Evolutionary conservation across 2,113 vertebrate species (phyloP), one percentile per base, ranked within the genome.

Genomic region (Triplophysa siluroides): DNA sequence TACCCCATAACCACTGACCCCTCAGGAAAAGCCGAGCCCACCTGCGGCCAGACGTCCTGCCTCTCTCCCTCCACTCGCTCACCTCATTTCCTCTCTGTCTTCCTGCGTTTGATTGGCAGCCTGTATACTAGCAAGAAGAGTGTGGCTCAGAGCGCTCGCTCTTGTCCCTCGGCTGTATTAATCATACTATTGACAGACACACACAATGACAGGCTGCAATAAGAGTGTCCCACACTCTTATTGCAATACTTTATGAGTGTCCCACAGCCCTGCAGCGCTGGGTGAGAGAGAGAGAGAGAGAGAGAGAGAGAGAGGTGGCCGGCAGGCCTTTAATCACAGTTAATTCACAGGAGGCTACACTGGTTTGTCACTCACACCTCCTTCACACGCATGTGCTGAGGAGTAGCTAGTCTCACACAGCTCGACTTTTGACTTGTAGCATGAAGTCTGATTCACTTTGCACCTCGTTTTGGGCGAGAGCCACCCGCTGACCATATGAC

Each of bases 281-380:
- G 33, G 56, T 63, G 58, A 64, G n/a, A 33, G 54, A 64, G 6
- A 54, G 58, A 64, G n/a, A 33, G 54, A 64, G 6, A 54, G 58
- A 62, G 52, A 4, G 45, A 62, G 72, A 54, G 23, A 6, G 16
- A 66, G 21, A 19, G 65, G 26, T 54, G 21, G 19, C 68, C 60
- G 73, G 93, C 92, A 93, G 93, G 92, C 92, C 92, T 92, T 84
- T 91, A 91, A 88, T 93, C 92, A 88, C 93, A 89, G 93, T 93
- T 95, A 94, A 94, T 93, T 94, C 92, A 95, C 92, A 90, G 90
- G 89, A 90, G 92, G 65, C 38, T 18, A 14, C n/a, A 33, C 73
- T 72, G 81, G 78, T 79, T 76, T 82, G 76, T 76, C 78, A 75
- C 26, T 56, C 60, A 65, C 33, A 58, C 14, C 29, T 70, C 41